phyloP scores from a whole-genome alignment of 1,140 invertebrate species.

The Spodoptera litura region DNA sequence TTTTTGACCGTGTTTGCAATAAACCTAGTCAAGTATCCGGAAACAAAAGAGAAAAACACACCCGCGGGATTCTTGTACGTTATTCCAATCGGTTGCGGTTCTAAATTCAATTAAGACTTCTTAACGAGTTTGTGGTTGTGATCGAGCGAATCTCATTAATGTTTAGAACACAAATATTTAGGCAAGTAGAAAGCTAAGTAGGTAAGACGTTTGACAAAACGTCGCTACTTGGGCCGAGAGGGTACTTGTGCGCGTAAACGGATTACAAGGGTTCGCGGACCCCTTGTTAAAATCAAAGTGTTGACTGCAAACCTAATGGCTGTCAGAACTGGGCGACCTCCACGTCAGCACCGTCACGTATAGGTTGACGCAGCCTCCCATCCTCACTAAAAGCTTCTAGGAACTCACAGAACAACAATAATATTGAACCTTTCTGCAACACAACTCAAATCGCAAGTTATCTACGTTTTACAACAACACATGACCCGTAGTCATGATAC shows the following conservation, averaged over 20 bases:
- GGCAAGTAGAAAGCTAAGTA: slow-evolving; percentile 58
- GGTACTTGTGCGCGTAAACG: slow-evolving; percentile 68
- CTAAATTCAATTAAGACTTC: slow-evolving; percentile 27
- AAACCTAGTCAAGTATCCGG: slow-evolving; percentile 33
- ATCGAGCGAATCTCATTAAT: slow-evolving; percentile 42
- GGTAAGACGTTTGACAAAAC: slow-evolving; percentile 66
- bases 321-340: slow-evolving; percentile 53
- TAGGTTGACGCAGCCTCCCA: neutral
- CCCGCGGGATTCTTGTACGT: neutral
- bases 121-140: slow-evolving; percentile 15
- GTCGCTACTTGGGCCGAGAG: slow-evolving; percentile 62
- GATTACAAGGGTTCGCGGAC: slow-evolving; percentile 69
- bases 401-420: slow-evolving; percentile 8
- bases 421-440: neutral
- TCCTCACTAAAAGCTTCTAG: slow-evolving; percentile 2
- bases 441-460: neutral
- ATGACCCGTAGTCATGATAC: too few relatives aligned
- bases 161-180: slow-evolving; percentile 61
- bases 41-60: slow-evolving; percentile 2
- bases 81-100: neutral
- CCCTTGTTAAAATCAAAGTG: slow-evolving; percentile 76
- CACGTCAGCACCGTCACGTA: slow-evolving; percentile 7
- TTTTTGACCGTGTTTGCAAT: slow-evolving; percentile 44
- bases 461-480: too few relatives aligned
- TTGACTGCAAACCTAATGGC: slow-evolving; percentile 69